These are phyloP conservation scores for Apocheima hispidaria DNA, from an alignment of 2,888 invertebrate species.

Conservation along the genomic window DNA sequence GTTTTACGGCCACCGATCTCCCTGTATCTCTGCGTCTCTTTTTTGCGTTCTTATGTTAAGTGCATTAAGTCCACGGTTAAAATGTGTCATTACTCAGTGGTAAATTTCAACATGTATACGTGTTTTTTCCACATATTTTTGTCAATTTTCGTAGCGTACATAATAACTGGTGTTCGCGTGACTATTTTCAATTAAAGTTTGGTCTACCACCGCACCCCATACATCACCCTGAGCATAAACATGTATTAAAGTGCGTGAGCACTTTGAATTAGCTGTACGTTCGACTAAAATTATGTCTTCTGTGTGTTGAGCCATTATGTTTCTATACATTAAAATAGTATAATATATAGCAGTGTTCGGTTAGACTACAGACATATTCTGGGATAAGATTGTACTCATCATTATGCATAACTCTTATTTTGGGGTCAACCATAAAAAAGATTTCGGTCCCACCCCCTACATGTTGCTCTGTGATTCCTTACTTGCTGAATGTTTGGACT, in stretches of 20 bases:
- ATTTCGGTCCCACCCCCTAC: too few species aligned
- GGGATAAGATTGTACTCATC: too few species aligned
- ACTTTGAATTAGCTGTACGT: constrained; percentile 22
- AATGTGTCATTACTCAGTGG: too few species aligned
- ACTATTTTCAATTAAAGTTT: constrained; percentile 62
- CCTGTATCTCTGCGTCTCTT: too few species aligned
- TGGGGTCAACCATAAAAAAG: too few species aligned
- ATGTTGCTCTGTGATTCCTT: too few species aligned
- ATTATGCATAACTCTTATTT: too few species aligned
- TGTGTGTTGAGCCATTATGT: neutral
- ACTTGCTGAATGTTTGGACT: too few species aligned
- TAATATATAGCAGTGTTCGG: too few species aligned
- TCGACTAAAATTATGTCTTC: constrained; percentile 15
- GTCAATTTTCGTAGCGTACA: constrained; percentile 21
- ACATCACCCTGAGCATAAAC: constrained; percentile 43
- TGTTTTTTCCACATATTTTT: constrained; percentile 10
- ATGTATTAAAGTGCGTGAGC: constrained; percentile 46
- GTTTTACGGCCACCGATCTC: too few species aligned
- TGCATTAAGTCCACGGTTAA: too few species aligned
- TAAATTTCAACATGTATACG: neutral
- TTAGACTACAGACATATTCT: neutral
- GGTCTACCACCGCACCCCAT: constrained; percentile 50
- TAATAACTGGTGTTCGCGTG: constrained; percentile 50
- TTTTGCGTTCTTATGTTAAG: too few species aligned
- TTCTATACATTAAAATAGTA: neutral